Evolutionary conservation across 2,888 invertebrate species (phyloP).

Genomic region (Drosophila subquinaria): DNA sequence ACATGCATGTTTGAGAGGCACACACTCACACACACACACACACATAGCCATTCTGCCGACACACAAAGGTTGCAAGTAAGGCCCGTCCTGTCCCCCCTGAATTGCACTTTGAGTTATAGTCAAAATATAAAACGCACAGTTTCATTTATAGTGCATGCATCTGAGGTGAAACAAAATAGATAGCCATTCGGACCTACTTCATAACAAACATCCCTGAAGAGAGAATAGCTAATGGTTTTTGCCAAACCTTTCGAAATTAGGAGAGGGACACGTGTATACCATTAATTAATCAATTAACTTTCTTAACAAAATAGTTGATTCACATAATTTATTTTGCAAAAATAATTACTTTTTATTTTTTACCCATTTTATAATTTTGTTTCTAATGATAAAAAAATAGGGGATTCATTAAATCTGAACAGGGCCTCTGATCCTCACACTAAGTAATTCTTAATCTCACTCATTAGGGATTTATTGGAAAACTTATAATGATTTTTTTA

Average conservation of each 20-base stretch:
- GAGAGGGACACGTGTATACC: background rate
- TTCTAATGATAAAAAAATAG: no score
- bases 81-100: conserved; percentile 5
- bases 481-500: no score
- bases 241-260: background rate
- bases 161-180: conserved; percentile 43
- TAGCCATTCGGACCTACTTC: conserved; percentile 41
- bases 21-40: conserved; percentile 12
- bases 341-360: no score
- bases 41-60: conserved; percentile 3
- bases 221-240: conserved; percentile 9
- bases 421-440: no score
- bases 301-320: no score
- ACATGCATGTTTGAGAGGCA: conserved; percentile 55
- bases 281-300: no score
- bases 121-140: conserved; percentile 64
- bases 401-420: no score
- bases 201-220: conserved; percentile 1
- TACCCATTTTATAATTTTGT: no score
- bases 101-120: conserved; percentile 63
- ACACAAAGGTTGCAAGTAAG: conserved; percentile 30
- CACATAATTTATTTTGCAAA: no score
- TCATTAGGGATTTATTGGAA: no score
- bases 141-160: conserved; percentile 47
- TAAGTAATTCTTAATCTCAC: no score